Percentiles rank a stretch among this genome's conserved stretches.
Evolutionary conservation across 2,113 vertebrate genomes (phyloP).

Genomic region (Paradisaea rubra): DNA sequence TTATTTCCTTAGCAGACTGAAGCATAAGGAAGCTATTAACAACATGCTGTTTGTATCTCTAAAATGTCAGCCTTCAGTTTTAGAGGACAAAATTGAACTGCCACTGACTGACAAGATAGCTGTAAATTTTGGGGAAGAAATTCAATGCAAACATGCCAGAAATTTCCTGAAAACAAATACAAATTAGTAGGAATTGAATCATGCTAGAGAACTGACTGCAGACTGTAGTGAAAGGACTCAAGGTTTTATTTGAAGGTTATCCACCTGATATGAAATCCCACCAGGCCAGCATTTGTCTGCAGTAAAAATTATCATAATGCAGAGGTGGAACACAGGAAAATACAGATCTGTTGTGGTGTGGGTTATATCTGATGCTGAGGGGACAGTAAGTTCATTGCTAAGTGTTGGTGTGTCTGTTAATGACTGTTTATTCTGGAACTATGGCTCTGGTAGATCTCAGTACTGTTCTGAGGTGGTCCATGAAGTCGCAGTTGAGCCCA

Average conservation of each 20-base stretch:
- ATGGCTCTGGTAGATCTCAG: not conserved
- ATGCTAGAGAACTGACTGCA: not conserved
- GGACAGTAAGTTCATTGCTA: not conserved
- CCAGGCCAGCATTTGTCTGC: not conserved
- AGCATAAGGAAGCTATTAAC: not conserved
- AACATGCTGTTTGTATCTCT: not conserved
- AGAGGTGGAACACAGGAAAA: not conserved
- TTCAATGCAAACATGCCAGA: not conserved
- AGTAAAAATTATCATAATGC: not conserved
- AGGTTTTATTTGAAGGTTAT: not conserved
- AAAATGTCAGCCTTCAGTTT: not conserved
- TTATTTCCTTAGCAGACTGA: not conserved
- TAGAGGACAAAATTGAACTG: not conserved
- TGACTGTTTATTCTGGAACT: not conserved
- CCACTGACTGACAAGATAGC: not conserved
- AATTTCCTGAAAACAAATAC: not conserved
- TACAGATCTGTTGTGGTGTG: not conserved
- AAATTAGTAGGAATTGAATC: not conserved
- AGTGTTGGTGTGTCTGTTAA: not conserved
- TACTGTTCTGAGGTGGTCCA: not conserved
- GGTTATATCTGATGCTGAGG: not conserved
- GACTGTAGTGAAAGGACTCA: not conserved
- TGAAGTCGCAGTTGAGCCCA: not conserved
- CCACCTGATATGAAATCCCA: not conserved
- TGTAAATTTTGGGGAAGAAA: not conserved